phyloP scores from a whole-genome alignment of 2,113 vertebrate species.

The Noturus placidus region DNA sequence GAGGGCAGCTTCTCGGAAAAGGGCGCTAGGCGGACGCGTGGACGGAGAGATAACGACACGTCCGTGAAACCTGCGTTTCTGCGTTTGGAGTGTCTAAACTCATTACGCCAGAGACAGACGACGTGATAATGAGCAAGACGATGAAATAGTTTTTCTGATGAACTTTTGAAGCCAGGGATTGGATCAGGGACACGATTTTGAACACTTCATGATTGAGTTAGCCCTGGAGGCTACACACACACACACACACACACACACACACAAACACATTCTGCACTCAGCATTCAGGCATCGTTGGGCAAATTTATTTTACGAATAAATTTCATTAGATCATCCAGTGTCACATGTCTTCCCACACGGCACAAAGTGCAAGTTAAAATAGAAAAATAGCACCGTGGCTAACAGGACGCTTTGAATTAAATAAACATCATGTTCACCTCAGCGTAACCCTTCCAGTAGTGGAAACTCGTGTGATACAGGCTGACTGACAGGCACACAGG shows the following conservation, averaged over 20 bases:
- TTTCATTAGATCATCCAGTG: conserved; percentile 12
- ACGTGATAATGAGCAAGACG: not conserved
- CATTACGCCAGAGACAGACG: not conserved
- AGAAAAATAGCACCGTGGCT: not conserved
- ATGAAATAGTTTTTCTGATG: conserved; percentile 4
- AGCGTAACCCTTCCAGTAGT: not conserved
- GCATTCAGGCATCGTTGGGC: not conserved
- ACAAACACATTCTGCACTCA: not conserved
- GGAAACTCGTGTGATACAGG: not conserved
- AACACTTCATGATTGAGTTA: conserved; percentile 9
- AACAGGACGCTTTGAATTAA: not conserved
- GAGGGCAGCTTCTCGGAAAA: conserved; percentile 30
- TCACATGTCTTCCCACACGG: conserved; percentile 1
- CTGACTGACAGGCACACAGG: not conserved
- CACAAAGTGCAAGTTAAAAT: not conserved
- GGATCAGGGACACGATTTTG: not conserved
- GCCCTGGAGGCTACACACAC: not conserved
- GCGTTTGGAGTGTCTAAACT: not conserved
- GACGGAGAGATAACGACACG: conserved; percentile 47
- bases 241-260: not conserved
- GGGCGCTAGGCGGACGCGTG: conserved; percentile 37
- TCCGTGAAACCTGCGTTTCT: conserved; percentile 6
- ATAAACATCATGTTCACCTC: not conserved
- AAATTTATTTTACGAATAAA: conserved; percentile 23
- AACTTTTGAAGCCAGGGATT: conserved; percentile 8